Percentiles rank a stretch among this genome's conserved stretches.
These are phyloP conservation scores for Ostrea denselamellosa DNA, from an alignment of 1,140 invertebrate genomes.

Conservation along the genomic window DNA sequence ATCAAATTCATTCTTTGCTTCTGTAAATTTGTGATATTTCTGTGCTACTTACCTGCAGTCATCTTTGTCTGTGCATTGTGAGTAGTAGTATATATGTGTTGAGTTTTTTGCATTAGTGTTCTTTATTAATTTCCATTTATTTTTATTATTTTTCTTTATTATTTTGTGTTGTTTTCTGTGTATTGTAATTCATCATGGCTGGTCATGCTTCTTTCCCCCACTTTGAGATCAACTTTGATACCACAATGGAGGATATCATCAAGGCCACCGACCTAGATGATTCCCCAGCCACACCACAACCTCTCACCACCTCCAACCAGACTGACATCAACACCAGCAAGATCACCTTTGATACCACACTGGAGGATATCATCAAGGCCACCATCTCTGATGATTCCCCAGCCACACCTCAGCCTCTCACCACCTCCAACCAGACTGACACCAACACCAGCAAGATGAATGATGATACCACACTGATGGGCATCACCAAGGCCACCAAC, in stretches of 20 bases:
- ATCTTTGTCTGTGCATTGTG: too few species aligned
- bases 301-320: too few species aligned
- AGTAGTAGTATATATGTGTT: background rate
- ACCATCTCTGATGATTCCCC: too few species aligned
- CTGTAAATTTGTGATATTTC: background rate
- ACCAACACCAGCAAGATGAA: too few species aligned
- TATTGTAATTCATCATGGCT: background rate
- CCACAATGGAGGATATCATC: conserved; percentile 32
- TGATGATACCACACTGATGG: too few species aligned
- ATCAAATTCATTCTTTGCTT: background rate
- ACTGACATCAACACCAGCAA: background rate
- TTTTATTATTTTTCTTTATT: too few species aligned
- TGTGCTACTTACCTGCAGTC: background rate
- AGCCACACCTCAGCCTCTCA: too few species aligned
- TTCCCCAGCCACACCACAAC: background rate
- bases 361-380: too few species aligned
- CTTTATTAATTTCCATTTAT: too few species aligned
- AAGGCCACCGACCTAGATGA: conserved; percentile 6
- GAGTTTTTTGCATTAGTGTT: background rate
- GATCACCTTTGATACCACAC: too few species aligned
- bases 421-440: background rate
- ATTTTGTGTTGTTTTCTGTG: background rate
- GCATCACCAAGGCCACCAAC: too few species aligned
- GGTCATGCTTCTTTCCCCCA: background rate
- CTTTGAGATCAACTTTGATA: background rate